These are phyloP conservation scores for Liodrosophila aerea DNA, from an alignment of 2,888 invertebrate species.

Conservation along the genomic window DNA sequence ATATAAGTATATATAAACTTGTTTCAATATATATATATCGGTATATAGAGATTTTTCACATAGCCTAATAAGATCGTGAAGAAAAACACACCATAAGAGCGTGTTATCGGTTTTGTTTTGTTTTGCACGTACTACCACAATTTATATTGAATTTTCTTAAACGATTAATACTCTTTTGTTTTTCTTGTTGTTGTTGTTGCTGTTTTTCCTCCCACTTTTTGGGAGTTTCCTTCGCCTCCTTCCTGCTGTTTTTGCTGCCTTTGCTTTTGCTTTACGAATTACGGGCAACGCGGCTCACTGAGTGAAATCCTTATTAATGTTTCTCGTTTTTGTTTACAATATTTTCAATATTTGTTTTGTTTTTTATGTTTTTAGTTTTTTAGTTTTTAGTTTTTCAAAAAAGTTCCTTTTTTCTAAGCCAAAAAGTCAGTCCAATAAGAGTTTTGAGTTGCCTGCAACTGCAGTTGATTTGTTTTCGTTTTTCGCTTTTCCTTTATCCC, in stretches of 20 bases:
- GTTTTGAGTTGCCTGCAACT: conserved; percentile 80
- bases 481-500: conserved; percentile 39
- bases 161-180: conserved; percentile 68
- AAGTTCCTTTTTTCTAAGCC: conserved; percentile 74
- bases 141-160: conserved; percentile 27
- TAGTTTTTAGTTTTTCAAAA: conserved; percentile 59
- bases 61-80: conserved; percentile 65
- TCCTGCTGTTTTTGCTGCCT: conserved; percentile 21
- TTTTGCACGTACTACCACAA: no score
- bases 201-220: conserved; percentile 38
- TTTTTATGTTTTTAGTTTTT: conserved; percentile 38
- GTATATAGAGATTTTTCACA: conserved; percentile 35
- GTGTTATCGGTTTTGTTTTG: conserved; percentile 23
- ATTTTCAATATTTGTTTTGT: conserved; percentile 70
- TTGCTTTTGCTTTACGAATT: conserved; percentile 51
- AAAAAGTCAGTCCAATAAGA: conserved; percentile 78
- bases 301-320: conserved; percentile 51
- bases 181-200: conserved; percentile 15
- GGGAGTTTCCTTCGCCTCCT: conserved; percentile 41
- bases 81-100: conserved; percentile 52
- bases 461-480: conserved; percentile 75
- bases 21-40: conserved; percentile 19
- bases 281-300: conserved; percentile 71
- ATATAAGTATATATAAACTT: conserved; percentile 28
- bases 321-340: conserved; percentile 57